phyloP scores from a whole-genome alignment of 2,888 invertebrate genomes.

The Orchesella flavescens region DNA sequence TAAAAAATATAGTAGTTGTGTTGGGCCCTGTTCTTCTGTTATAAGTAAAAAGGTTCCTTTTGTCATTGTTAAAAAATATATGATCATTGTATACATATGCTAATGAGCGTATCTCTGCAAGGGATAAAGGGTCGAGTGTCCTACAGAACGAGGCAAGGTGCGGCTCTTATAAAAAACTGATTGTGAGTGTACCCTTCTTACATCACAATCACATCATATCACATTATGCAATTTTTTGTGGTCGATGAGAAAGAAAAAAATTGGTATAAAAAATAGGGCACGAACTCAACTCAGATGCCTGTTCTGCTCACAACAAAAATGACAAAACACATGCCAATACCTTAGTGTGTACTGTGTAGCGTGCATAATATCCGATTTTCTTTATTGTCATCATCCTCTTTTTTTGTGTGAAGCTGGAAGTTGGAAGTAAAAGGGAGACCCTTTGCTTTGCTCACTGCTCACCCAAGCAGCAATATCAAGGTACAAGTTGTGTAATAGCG shows the following conservation, averaged over 20 bases:
- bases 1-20: conserved; percentile 12
- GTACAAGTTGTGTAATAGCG: conserved; percentile 4
- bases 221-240: conserved; percentile 72
- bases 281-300: neutral
- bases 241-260: conserved; percentile 59
- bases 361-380: conserved; percentile 40
- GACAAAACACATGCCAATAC: conserved; percentile 31
- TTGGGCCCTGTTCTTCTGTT: neutral
- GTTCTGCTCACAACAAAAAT: neutral
- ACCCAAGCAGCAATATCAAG: conserved; percentile 27
- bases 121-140: conserved; percentile 41
- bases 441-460: conserved; percentile 10
- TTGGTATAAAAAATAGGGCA: conserved; percentile 68
- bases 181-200: conserved; percentile 45
- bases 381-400: conserved; percentile 30
- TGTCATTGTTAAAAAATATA: conserved; percentile 51
- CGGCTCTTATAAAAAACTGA: conserved; percentile 17
- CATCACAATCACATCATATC: conserved; percentile 33
- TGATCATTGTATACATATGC: conserved; percentile 31
- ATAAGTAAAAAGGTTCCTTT: neutral
- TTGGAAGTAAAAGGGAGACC: conserved; percentile 16
- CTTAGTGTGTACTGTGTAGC: neutral
- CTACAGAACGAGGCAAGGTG: conserved; percentile 33
- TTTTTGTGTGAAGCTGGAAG: conserved; percentile 9
- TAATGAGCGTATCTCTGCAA: conserved; percentile 43